Base-by-base conservation (phyloP, 2,797 vertebrate species). In the Dermochelys coriacea region DNA sequence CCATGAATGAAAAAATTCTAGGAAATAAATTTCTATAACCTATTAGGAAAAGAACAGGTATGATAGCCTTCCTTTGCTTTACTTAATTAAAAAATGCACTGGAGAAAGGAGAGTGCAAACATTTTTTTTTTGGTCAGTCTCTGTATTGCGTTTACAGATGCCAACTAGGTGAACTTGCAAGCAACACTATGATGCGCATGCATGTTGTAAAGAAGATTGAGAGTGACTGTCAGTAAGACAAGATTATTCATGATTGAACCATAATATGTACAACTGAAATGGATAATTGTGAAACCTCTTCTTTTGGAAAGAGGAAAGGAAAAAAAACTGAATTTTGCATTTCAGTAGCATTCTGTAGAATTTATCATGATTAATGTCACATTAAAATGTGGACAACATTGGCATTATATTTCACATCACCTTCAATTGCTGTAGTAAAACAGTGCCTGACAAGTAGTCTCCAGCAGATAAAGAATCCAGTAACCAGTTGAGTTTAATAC, bases 331-430 rank as follows among this genome's bases (percentile, higher is more conserved):
- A 96, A 94, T 97, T 97, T 98, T 1, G 89, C 93, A 92, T 96
- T 97, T 98, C 97, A 98, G 98, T 98, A 98, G 98, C 98, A 98
- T 98, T 98, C 98, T 96, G 97, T 97, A 97, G 96, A 96, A 97
- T 96, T 97, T 94, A 94, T 93, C 96, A 94, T 89, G 94, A 97
- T 93, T 95, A 86, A 95, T 97, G 98, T 98, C 98, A 98, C 98
- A 98, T 98, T 98, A 95, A 94, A 94, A 95, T 86, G 93, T 97
- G 97, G 97, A 97, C 89, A 92, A 97, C 93, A 97, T 90, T 97
- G 94, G 88, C 96, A 97, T 96, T 96, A 96, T 96, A 97, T 97
- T 97, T 97, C 54, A 95, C 94, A 95, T 96, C 97, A 97, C 98
- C 94, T 96, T 95, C 96, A 94, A 97, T 86, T 97, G 97, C 97